These are phyloP conservation scores for Physocephala rufipes DNA, from an alignment of 2,888 invertebrate genomes.

Conservation along the genomic window DNA sequence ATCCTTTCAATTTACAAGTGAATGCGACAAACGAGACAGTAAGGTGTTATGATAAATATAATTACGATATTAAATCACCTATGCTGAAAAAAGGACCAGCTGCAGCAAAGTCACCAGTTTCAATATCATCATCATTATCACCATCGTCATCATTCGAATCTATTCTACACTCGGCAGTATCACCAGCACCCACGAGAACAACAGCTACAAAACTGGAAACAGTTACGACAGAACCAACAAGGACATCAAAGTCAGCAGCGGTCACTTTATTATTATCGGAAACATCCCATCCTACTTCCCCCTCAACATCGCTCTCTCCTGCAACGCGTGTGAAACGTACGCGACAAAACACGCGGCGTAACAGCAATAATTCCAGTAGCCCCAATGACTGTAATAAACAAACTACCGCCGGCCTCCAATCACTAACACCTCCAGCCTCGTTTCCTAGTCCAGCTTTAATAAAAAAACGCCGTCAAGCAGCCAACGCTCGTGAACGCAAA, in stretches of 20 bases:
- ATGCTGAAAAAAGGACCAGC: neutral
- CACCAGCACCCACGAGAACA: constrained; percentile 13
- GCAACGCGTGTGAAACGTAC: constrained; percentile 1
- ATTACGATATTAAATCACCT: neutral
- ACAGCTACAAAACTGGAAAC: neutral
- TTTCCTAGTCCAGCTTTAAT: constrained; percentile 70
- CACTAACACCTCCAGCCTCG: neutral
- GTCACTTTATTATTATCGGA: neutral
- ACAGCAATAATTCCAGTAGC: constrained; percentile 23
- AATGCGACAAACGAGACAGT: neutral
- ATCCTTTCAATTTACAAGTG: constrained; percentile 2
- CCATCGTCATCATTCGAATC: constrained; percentile 3
- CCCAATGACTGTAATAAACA: neutral
- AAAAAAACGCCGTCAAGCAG: constrained; percentile 74
- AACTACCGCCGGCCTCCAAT: neutral
- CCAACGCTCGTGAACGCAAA: constrained; percentile 78
- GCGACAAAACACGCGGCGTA: constrained; percentile 1
- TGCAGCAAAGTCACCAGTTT: neutral
- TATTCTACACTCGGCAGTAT: neutral
- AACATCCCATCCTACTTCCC: neutral
- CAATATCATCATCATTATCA: neutral
- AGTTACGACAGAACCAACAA: neutral
- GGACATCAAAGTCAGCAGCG: neutral
- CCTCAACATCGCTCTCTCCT: neutral
- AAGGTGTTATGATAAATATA: constrained; percentile 23